Base-by-base conservation (phyloP, 2,113 vertebrate genomes). In the Heliornis fulica region DNA sequence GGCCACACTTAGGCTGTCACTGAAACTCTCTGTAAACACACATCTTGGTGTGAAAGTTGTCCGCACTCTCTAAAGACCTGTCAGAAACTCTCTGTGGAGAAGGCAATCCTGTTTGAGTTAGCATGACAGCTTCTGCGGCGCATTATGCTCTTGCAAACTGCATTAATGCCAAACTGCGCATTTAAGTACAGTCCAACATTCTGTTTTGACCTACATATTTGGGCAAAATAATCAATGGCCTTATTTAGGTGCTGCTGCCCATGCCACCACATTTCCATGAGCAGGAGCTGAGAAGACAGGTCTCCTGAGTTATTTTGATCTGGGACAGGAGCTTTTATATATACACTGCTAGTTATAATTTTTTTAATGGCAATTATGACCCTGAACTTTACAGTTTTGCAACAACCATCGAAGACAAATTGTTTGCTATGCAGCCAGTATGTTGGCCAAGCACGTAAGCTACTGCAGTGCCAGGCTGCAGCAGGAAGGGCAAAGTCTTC, bases 401-500 rank as follows among this genome's bases (percentile, higher is more conserved):
- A 87, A 82, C 22, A 50, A 3, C 18, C 29, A 40, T 3, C 1
- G 1, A 68, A 60, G 56, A 48, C 51, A 36, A 11, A 22, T 34
- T 18, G 22, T 38, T 41, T 57, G 31, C 22, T 59, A 3, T 1
- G 1, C 1, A 65, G 59, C 12, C 22, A 14, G 2, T 8, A 10
- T 0, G 43, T 7, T 77, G 59, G 34, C 36, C 60, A 72, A 64
- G 13, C 43, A 43, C 43, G 68, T 10, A 34, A 64, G 53, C 25
- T 50, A 31, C 71, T n/a, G 41, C 22, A 45, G 11, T 3, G 20
- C 65, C 15, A 45, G 31, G 13, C 34, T 72, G 32, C 63, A 64
- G 53, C 9, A 38, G 9, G 19, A 46, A 43, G n/a, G 19, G 4
- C 48, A 40, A 14, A 75, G 43, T 7, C 25, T 41, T 61, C 1